These are phyloP conservation scores for Eulemur coronatus DNA, from an alignment of 2,797 vertebrate genomes.

Conservation along the genomic window DNA sequence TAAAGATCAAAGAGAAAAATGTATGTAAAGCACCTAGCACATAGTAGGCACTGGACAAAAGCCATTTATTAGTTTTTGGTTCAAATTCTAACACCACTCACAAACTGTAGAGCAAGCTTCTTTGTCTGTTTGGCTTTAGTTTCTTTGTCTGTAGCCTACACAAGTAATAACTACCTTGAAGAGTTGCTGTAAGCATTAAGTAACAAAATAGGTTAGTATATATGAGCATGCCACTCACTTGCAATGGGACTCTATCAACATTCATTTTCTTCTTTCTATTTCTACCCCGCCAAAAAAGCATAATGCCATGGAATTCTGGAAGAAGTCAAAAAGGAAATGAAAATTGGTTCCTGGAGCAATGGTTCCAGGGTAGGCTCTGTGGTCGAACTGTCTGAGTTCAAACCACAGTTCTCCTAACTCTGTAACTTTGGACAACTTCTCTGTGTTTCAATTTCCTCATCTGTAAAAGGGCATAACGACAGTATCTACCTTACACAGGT, in stretches of 20 bases:
- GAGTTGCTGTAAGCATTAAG: neutral
- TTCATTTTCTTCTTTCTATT: neutral
- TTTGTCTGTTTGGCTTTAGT: neutral
- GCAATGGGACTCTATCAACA: neutral
- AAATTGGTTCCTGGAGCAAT: neutral
- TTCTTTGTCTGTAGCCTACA: neutral
- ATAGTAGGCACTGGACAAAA: neutral
- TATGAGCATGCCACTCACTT: neutral
- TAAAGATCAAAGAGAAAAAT: neutral
- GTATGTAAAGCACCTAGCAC: neutral
- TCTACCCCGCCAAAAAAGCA: neutral
- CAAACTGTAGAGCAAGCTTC: neutral
- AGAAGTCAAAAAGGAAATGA: neutral
- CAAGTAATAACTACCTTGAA: neutral
- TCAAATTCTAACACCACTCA: neutral
- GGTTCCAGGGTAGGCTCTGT: neutral
- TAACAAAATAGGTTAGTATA: neutral
- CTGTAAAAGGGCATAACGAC: neutral
- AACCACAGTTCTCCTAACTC: neutral
- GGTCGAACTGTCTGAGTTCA: neutral
- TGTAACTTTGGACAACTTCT: neutral
- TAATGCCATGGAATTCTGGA: neutral
- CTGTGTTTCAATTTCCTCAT: neutral
- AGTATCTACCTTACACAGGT: neutral
- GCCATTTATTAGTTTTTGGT: neutral